A percentile compares a stretch with the other conserved stretches of the same genome.
phyloP scores from a whole-genome alignment of 2,113 vertebrate genomes.

The Sphyrna mokarran region DNA sequence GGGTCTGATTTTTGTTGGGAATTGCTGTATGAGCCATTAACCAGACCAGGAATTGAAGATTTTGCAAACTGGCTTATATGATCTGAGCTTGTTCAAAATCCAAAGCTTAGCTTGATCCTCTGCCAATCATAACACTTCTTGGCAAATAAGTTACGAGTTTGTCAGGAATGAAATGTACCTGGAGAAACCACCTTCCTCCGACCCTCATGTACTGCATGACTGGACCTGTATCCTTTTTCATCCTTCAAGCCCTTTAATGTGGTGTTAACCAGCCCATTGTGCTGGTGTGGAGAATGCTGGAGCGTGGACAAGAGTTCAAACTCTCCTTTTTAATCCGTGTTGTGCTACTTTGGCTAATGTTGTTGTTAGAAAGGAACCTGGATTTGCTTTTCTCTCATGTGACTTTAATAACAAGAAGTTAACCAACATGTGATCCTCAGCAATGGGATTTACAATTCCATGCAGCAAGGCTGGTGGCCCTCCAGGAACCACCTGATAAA shows the following conservation, averaged over 20 bases:
- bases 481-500: background rate
- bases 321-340: slow-evolving; percentile 91
- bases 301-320: slow-evolving; percentile 74
- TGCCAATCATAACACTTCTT: background rate
- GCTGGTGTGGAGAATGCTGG: slow-evolving; percentile 53
- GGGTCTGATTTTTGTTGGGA: background rate
- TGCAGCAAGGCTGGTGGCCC: background rate
- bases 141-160: background rate
- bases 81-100: background rate
- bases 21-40: background rate
- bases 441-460: background rate
- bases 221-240: slow-evolving; percentile 49
- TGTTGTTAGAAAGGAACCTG: slow-evolving; percentile 58
- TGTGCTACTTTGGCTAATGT: slow-evolving; percentile 88
- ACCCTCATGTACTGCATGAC: background rate
- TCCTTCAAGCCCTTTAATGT: slow-evolving; percentile 64
- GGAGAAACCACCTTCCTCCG: background rate
- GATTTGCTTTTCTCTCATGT: slow-evolving; percentile 29
- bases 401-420: background rate
- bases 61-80: background rate
- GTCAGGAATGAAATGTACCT: slow-evolving; percentile 4
- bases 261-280: slow-evolving; percentile 45
- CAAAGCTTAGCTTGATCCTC: background rate
- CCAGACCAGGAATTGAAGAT: background rate
- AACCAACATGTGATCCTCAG: background rate